Evolutionary conservation across 2,888 invertebrate genomes (phyloP).

Genomic region (Maniola hyperantus): DNA sequence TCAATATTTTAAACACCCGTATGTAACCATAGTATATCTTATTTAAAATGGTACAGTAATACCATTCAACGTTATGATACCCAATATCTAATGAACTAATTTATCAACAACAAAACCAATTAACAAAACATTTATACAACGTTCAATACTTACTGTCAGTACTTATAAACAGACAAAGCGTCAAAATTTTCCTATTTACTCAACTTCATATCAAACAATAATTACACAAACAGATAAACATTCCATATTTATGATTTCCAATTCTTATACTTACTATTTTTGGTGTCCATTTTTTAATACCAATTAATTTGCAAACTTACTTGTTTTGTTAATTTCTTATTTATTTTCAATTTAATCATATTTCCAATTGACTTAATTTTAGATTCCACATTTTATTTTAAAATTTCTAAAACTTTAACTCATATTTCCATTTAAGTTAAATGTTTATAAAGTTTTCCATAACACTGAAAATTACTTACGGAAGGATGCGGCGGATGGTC

Average conservation of each 20-base stretch:
- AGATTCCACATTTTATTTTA: neutral
- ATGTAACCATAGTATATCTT: slow-evolving; percentile 6
- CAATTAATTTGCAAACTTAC: neutral
- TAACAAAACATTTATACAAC: slow-evolving; percentile 29
- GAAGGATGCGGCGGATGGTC: slow-evolving; percentile 87
- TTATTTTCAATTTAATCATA: neutral
- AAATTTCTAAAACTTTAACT: neutral
- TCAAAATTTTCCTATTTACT: slow-evolving; percentile 11
- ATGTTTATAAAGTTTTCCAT: neutral
- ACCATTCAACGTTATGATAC: slow-evolving; percentile 5
- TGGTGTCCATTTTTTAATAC: slow-evolving; percentile 1
- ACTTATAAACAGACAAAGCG: slow-evolving; percentile 18
- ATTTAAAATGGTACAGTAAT: neutral
- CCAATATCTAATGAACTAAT: slow-evolving; percentile 27
- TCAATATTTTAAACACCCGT: slow-evolving; percentile 4
- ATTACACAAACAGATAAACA: neutral
- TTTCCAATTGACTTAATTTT: neutral
- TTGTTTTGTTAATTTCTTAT: neutral
- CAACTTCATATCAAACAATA: neutral
- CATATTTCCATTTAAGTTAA: slow-evolving; percentile 5
- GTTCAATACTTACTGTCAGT: slow-evolving; percentile 23
- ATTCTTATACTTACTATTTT: slow-evolving; percentile 32
- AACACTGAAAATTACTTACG: slow-evolving; percentile 77
- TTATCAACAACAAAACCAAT: slow-evolving; percentile 30
- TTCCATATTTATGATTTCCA: neutral